Percentiles rank a stretch among this genome's conserved stretches.
Evolutionary conservation across 2,113 vertebrate species (phyloP).

Genomic region (Channa maculata): DNA sequence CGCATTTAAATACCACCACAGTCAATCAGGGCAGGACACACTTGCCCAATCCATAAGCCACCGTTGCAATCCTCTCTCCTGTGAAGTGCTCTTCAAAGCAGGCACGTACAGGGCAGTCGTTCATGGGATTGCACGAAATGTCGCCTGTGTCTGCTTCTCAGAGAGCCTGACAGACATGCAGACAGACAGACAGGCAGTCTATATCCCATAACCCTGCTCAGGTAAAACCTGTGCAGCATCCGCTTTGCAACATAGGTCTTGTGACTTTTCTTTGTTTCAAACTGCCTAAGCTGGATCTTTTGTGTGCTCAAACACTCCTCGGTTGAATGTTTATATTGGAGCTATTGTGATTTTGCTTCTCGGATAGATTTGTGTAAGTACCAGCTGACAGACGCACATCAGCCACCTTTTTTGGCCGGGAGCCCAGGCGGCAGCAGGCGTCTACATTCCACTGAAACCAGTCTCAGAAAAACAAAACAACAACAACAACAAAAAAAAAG

Average conservation of each 20-base stretch:
- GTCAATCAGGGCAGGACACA: constrained; percentile 55
- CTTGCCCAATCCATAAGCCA: constrained; percentile 43
- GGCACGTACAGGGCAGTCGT: constrained; percentile 53
- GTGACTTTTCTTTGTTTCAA: constrained; percentile 77
- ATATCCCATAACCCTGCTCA: constrained; percentile 44
- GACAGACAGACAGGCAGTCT: constrained; percentile 18
- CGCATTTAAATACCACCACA: constrained; percentile 64
- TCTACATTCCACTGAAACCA: constrained; percentile 77
- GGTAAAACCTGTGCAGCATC: constrained; percentile 56
- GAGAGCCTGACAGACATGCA: constrained; percentile 17
- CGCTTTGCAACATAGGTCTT: constrained; percentile 29
- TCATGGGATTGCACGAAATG: constrained; percentile 74
- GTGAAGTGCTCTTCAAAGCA: constrained; percentile 65
- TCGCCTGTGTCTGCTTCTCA: constrained; percentile 70
- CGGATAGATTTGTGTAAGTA: constrained; percentile 38
- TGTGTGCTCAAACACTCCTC: constrained; percentile 30
- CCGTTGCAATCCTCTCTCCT: constrained; percentile 44
- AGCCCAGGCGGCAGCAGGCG: constrained; percentile 76
- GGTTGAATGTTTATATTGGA: constrained; percentile 26
- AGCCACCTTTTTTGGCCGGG: constrained; percentile 74
- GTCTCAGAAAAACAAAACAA: constrained; percentile 49
- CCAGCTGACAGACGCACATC: constrained; percentile 73
- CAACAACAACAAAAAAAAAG: neutral
- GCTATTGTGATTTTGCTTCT: constrained; percentile 23
- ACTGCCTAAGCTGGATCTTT: constrained; percentile 52